These are phyloP conservation scores for Drosophila setifemur DNA, from an alignment of 1,140 invertebrate genomes.

Conservation along the genomic window DNA sequence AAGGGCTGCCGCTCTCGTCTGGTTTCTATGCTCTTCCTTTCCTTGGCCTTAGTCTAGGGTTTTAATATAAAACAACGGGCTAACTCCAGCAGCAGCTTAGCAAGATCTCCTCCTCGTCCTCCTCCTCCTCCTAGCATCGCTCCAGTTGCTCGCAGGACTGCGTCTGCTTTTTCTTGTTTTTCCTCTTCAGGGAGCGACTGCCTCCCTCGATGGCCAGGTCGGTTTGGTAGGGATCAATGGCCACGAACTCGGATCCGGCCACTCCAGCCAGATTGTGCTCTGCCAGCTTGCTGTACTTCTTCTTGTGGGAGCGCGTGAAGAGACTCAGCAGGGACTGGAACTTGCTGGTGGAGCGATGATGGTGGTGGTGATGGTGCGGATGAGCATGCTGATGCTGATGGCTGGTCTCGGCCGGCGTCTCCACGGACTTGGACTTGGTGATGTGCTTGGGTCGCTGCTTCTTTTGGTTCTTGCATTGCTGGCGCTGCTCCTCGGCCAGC, in stretches of 20 bases:
- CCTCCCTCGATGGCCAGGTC: constrained; percentile 1
- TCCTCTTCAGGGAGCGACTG: constrained; percentile 37
- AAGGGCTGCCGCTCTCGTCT: neutral
- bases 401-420: constrained; percentile 12
- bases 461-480: constrained; percentile 50
- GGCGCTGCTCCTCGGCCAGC: constrained; percentile 50
- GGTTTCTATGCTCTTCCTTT: constrained; percentile 3
- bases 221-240: constrained; percentile 63
- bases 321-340: constrained; percentile 57
- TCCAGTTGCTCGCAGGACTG: constrained; percentile 80
- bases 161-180: constrained; percentile 64
- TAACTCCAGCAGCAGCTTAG: constrained; percentile 26
- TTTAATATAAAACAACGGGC: constrained; percentile 79
- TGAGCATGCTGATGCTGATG: constrained; percentile 3
- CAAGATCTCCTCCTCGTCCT: neutral
- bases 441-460: constrained; percentile 49
- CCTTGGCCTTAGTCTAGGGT: constrained; percentile 52
- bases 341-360: constrained; percentile 57
- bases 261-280: constrained; percentile 41
- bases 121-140: constrained; percentile 28
- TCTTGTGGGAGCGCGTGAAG: constrained; percentile 57
- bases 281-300: constrained; percentile 72
- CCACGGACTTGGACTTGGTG: constrained; percentile 56
- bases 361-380: constrained; percentile 19
- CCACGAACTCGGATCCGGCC: constrained; percentile 34